These are phyloP conservation scores for Tetraodon nigroviridis DNA, from an alignment of 2,113 vertebrate genomes.

Conservation along the genomic window DNA sequence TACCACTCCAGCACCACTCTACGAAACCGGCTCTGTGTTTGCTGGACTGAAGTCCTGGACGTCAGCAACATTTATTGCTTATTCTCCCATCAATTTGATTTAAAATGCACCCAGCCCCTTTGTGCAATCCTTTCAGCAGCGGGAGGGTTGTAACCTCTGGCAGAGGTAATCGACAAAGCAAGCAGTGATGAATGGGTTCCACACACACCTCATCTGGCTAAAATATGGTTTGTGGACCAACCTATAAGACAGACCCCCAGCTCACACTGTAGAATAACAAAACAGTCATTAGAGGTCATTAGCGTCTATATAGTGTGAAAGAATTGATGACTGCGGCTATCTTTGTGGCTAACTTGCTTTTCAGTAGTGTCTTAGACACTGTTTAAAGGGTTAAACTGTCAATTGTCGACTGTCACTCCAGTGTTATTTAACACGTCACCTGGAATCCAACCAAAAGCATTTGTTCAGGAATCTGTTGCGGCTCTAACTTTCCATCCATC, in stretches of 20 bases:
- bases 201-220: too few species aligned
- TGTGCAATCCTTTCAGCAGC: neutral
- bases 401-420: too few species aligned
- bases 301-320: too few species aligned
- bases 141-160: neutral
- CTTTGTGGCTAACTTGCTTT: too few species aligned
- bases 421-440: constrained; percentile 11
- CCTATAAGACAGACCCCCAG: too few species aligned
- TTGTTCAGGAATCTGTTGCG: constrained; percentile 47
- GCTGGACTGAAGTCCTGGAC: neutral
- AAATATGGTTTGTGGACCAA: too few species aligned
- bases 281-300: too few species aligned
- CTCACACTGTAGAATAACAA: too few species aligned
- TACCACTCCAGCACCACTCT: neutral
- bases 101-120: neutral
- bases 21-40: neutral
- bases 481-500: constrained; percentile 33
- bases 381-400: too few species aligned
- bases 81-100: neutral
- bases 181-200: neutral
- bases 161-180: neutral
- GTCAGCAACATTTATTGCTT: neutral
- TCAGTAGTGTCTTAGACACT: too few species aligned
- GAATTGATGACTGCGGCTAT: too few species aligned
- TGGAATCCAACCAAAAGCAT: constrained; percentile 29